Base-by-base conservation (phyloP, 2,113 vertebrate species). In the Oreocharis arfaki region DNA sequence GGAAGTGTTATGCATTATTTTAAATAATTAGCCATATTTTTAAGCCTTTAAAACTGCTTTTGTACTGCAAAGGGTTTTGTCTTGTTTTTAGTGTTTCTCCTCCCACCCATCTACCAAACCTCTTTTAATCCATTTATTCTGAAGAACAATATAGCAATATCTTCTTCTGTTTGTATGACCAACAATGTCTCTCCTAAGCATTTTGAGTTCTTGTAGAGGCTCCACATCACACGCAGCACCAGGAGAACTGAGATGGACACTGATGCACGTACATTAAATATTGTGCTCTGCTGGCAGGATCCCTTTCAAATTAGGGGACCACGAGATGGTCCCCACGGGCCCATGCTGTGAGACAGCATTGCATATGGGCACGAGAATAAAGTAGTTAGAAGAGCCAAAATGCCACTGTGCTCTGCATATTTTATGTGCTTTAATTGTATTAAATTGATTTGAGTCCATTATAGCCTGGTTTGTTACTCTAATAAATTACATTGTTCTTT, bases 401-500 rank as follows among this genome's bases (percentile, higher is more conserved):
- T 76, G 86, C 65, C 91, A 90, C 67, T 95, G 95, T 89, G 88
- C 84, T 87, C 90, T 93, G 95, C 93, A 97, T 97, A 95, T 96
- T 96, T 96, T 78, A 97, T 93, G 76, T 61, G 69, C 86, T 94
- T 96, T 96, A 97, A 94, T 95, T 95, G 90, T 74, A 93, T 91
- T 94, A 76, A 95, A 96, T 95, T 95, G 96, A 95, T 97, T 92
- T 80, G 74, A 97, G 77, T 92, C 89, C 93, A 95, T 96, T 96
- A 95, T 87, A 96, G 79, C 68, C 90, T 85, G 75, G 76, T 96
- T 92, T 96, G 75, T 95, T 83, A 96, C 91, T 87, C 84, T 92
- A 92, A 96, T 97, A 95, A 96, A 97, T 95, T 96, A 93, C 70
- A 92, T 73, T 96, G 94, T 95, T 93, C 95, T 94, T 92, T 95